These are phyloP conservation scores for Ptilodon capucinus DNA, from an alignment of 2,888 invertebrate species.

Conservation along the genomic window DNA sequence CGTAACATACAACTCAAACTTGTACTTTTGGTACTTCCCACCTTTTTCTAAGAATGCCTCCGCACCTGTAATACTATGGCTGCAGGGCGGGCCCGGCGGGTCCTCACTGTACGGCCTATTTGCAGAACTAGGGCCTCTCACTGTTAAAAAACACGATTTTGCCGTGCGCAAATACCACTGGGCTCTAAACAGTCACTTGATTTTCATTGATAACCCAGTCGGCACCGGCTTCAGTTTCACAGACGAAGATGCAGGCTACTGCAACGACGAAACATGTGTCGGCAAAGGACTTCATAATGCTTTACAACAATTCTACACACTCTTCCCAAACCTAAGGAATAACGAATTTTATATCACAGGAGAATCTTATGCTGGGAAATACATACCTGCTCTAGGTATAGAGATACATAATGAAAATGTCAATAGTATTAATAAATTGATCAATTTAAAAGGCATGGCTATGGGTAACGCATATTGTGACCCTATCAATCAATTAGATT, in stretches of 20 bases:
- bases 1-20: constrained; percentile 78
- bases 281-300: constrained; percentile 78
- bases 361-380: constrained; percentile 84
- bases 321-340: constrained; percentile 78
- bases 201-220: constrained; percentile 86
- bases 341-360: constrained; percentile 84
- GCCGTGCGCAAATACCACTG: constrained; percentile 77
- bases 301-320: constrained; percentile 81
- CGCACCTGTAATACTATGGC: constrained; percentile 80
- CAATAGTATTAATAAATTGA: constrained; percentile 40
- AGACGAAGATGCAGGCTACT: constrained; percentile 75
- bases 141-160: constrained; percentile 62
- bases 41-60: constrained; percentile 60
- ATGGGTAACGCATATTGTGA: constrained; percentile 80
- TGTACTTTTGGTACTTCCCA: constrained; percentile 87
- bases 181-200: constrained; percentile 81
- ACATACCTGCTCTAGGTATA: constrained; percentile 74
- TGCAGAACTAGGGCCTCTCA: constrained; percentile 83
- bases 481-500: constrained; percentile 74
- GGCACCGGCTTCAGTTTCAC: constrained; percentile 86
- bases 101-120: constrained; percentile 81
- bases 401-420: constrained; percentile 76
- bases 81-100: constrained; percentile 83
- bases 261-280: constrained; percentile 78
- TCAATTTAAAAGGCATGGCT: constrained; percentile 80